Conservation (phyloP, 2,888 invertebrate species). For the Polydrusus cervinus region DNA sequence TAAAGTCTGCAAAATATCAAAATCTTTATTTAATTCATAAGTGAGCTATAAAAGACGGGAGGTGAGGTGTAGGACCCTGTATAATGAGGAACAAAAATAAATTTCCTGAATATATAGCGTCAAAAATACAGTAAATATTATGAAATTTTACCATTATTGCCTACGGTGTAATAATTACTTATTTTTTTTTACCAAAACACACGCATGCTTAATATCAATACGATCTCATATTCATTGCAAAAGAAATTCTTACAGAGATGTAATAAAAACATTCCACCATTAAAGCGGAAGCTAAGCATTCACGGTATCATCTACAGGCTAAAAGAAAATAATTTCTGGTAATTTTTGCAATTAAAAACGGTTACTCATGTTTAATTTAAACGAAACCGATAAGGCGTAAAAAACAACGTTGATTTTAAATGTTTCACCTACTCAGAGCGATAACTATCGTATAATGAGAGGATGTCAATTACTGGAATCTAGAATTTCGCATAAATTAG, state of each 20-base stretch:
- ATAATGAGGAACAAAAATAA: too few species aligned
- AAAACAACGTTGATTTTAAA: conserved; percentile 35
- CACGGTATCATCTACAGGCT: not conserved
- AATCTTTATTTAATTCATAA: too few species aligned
- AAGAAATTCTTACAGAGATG: not conserved
- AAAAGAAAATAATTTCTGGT: conserved; percentile 2
- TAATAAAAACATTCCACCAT: not conserved
- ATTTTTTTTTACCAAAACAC: too few species aligned
- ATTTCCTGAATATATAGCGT: too few species aligned
- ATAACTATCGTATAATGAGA: conserved; percentile 43
- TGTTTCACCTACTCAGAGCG: conserved; percentile 42
- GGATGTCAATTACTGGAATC: conserved; percentile 44
- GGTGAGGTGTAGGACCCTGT: too few species aligned
- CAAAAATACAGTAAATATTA: too few species aligned
- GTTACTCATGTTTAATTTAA: conserved; percentile 24
- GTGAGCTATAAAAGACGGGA: too few species aligned
- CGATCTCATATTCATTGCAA: too few species aligned
- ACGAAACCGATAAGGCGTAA: conserved; percentile 35
- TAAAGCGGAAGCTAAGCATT: not conserved
- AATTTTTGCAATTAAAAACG: conserved; percentile 21
- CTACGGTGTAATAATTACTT: too few species aligned
- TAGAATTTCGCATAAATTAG: conserved; percentile 44
- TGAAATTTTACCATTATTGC: too few species aligned
- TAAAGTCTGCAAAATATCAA: too few species aligned
- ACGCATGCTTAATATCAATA: too few species aligned